Percentiles rank a stretch among this genome's conserved stretches.
phyloP scores from a whole-genome alignment of 2,113 vertebrate genomes.

The Oryzias celebensis region DNA sequence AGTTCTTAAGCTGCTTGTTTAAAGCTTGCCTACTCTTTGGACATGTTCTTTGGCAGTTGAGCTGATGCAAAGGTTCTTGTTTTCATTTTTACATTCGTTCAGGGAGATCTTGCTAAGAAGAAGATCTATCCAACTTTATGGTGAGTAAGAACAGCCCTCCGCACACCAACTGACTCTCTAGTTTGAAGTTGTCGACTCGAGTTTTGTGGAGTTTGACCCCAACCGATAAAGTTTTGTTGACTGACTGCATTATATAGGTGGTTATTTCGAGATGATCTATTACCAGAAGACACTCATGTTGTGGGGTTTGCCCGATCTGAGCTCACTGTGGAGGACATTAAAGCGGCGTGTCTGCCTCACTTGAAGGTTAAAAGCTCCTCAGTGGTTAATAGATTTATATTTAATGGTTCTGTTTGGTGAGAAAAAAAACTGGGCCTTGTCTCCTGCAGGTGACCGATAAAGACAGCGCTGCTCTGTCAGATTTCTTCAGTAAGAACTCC shows the following conservation, averaged over 20 bases:
- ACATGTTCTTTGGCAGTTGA: neutral
- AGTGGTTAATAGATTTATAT: neutral
- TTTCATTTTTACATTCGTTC: conserved; percentile 5
- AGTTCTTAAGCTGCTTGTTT: neutral
- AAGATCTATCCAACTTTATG: conserved; percentile 88
- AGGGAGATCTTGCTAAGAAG: conserved; percentile 88
- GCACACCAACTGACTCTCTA: neutral
- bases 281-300: conserved; percentile 83
- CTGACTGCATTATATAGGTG: conserved; percentile 74
- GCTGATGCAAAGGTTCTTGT: neutral
- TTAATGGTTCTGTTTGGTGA: neutral
- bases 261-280: conserved; percentile 86
- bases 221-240: conserved; percentile 3
- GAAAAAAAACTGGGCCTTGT: neutral
- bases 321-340: conserved; percentile 82
- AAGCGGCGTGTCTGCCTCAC: conserved; percentile 79
- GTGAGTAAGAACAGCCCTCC: conserved; percentile 60
- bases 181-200: neutral
- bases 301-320: conserved; percentile 86
- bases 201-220: conserved; percentile 20
- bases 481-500: conserved; percentile 69
- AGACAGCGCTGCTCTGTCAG: conserved; percentile 48
- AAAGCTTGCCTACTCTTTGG: conserved; percentile 38
- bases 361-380: conserved; percentile 77
- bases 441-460: conserved; percentile 49